Percentiles rank a stretch among this genome's conserved stretches.
Evolutionary conservation across 2,888 invertebrate genomes (phyloP).

Genomic region (Hermaeophaga mercurialis): DNA sequence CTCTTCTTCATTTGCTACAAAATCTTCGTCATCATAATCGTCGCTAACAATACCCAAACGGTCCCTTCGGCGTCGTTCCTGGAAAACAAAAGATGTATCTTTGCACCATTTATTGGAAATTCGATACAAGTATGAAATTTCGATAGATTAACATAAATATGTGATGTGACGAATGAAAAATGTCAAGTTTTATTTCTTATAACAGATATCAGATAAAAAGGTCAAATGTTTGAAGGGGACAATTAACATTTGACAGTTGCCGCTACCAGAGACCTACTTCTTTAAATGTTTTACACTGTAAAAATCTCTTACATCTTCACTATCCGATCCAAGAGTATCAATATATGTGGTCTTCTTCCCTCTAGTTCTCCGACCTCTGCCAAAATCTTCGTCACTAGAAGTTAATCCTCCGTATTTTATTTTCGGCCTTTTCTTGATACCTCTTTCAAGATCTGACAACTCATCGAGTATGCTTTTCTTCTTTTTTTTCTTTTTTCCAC

Average conservation of each 20-base stretch:
- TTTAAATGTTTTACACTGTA: constrained; percentile 36
- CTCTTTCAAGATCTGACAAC: constrained; percentile 31
- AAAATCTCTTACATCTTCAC: constrained; percentile 74
- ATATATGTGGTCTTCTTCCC: constrained; percentile 79
- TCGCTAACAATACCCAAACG: constrained; percentile 59
- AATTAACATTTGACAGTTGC: no score
- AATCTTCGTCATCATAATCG: constrained; percentile 60
- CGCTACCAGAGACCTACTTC: neutral
- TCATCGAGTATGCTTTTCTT: constrained; percentile 37
- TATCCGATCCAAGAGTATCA: constrained; percentile 76
- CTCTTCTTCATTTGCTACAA: constrained; percentile 58
- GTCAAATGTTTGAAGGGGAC: no score
- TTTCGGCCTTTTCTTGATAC: constrained; percentile 57
- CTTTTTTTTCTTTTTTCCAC: constrained; percentile 54
- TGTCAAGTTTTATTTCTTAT: no score
- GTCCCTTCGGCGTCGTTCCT: constrained; percentile 57
- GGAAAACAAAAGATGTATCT: constrained; percentile 21
- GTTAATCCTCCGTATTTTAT: constrained; percentile 65
- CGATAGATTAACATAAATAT: no score
- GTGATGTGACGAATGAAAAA: no score
- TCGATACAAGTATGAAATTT: no score
- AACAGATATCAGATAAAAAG: neutral
- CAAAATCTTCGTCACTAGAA: constrained; percentile 59
- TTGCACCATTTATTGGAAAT: no score
- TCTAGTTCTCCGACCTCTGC: constrained; percentile 68